Conservation (phyloP, 2,888 invertebrate species). For the Phorcus lineatus region DNA sequence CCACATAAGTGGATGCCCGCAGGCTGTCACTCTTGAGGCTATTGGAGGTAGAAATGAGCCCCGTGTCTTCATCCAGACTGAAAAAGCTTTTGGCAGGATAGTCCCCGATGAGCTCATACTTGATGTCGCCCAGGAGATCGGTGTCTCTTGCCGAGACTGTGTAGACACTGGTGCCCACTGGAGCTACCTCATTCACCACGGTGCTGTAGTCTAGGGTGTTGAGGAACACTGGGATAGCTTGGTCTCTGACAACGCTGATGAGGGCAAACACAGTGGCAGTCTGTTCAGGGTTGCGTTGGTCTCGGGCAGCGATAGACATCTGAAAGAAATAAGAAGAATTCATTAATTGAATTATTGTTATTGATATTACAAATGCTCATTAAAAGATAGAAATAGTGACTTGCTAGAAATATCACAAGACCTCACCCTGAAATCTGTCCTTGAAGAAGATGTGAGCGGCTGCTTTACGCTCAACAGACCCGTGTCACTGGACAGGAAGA, state of each 20-base stretch:
- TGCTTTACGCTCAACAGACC: conserved; percentile 53
- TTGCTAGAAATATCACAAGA: neutral
- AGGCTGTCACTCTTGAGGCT: conserved; percentile 48
- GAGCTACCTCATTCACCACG: conserved; percentile 47
- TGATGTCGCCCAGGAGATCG: conserved; percentile 58
- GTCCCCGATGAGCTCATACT: conserved; percentile 64
- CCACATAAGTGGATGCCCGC: conserved; percentile 47
- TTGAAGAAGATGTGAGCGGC: conserved; percentile 41
- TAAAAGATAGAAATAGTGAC: neutral
- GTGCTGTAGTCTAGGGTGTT: conserved; percentile 44
- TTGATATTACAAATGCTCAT: neutral
- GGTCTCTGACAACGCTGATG: conserved; percentile 59
- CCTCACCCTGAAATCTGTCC: conserved; percentile 58
- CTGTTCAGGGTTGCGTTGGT: conserved; percentile 61
- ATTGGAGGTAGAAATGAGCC: conserved; percentile 44
- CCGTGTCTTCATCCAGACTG: conserved; percentile 43
- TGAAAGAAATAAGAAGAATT: conserved; percentile 24
- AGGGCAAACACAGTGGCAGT: conserved; percentile 46
- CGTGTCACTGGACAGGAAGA: conserved; percentile 61
- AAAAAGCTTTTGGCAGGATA: conserved; percentile 69
- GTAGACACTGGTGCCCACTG: conserved; percentile 41
- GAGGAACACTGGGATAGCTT: conserved; percentile 55
- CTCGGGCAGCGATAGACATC: conserved; percentile 61
- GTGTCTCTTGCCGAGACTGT: conserved; percentile 51
- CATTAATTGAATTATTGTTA: neutral